Evolutionary conservation across 2,888 invertebrate species (phyloP).

Genomic region (Dicycla oo): DNA sequence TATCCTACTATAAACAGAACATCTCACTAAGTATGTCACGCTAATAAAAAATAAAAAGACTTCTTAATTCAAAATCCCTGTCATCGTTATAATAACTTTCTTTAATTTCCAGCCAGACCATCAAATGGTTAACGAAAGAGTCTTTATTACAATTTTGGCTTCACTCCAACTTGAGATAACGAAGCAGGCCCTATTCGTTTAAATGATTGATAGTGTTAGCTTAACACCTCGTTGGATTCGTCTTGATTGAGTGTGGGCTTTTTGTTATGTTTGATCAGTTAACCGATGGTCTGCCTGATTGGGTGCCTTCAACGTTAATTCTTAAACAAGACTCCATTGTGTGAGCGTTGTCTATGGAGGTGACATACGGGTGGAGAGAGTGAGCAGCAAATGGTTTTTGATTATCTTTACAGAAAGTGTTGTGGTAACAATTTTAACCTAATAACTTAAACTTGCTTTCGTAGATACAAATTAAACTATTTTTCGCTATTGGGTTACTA

Average conservation of each 20-base stretch:
- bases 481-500: too few species aligned
- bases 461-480: too few species aligned
- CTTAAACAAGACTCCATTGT: slow-evolving; percentile 86
- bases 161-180: slow-evolving; percentile 82
- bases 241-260: slow-evolving; percentile 89
- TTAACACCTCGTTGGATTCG: slow-evolving; percentile 86
- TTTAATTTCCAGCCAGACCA: slow-evolving; percentile 71
- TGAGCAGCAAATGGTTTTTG: slow-evolving; percentile 6
- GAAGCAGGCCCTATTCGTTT: slow-evolving; percentile 75
- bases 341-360: slow-evolving; percentile 61
- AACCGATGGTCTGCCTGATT: slow-evolving; percentile 86
- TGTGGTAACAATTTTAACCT: background rate
- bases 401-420: too few species aligned
- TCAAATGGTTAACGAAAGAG: slow-evolving; percentile 85
- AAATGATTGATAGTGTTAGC: slow-evolving; percentile 87
- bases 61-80: slow-evolving; percentile 65
- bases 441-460: too few species aligned
- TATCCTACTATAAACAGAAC: slow-evolving; percentile 56
- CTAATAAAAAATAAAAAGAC: slow-evolving; percentile 57
- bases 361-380: slow-evolving; percentile 48
- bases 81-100: slow-evolving; percentile 67
- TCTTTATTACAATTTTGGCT: slow-evolving; percentile 88
- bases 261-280: slow-evolving; percentile 88
- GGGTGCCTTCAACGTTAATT: slow-evolving; percentile 85
- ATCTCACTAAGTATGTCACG: slow-evolving; percentile 52